Evolutionary conservation across 2,888 invertebrate genomes (phyloP), one percentile per base, ranked within the genome.

Genomic region (Lumbricus terrestris): DNA sequence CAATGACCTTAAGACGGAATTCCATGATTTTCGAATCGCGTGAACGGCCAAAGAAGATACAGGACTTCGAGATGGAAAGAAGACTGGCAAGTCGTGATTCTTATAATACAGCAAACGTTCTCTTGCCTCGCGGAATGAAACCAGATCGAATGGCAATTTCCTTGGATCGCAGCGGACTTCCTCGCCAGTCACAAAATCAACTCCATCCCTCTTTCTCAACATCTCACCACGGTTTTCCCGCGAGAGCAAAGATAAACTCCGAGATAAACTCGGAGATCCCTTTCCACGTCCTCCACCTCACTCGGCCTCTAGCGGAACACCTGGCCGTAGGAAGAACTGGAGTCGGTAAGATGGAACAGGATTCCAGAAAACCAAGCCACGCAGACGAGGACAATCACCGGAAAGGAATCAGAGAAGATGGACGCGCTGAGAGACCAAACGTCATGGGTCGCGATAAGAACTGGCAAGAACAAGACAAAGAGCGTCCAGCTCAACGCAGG

Each of bases 261-360:
- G 69, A n/a, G 69, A n/a, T 29, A 16, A 29, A 69, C 69, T 8
- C n/a, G 29, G 69, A 69, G n/a, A 29, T 69, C 69, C 69, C 69
- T 69, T n/a, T 69, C 69, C 69, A 69, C 69, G 69, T 69, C 29
- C n/a, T 69, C 69, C 69, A 69, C 69, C 69, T 69, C n/a, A 1
- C 69, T 69, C 69, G n/a, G n/a, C 69, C 69, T 69, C 69, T 69
- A n/a, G 69, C n/a, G 69, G 69, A 69, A 16, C 69, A 69, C 29
- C n/a, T 69, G 69, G 69, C 69, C n/a, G n/a, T n/a, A n/a, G 69
- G 69, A 69, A 69, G 69, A n/a, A 69, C 69, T 69, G 69, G 69
- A 69, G 69, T n/a, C 69, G 69, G n/a, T 69, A 29, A 16, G 11
- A n/a, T 69, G 29, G 69, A 69, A 8, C 29, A 69, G 69, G 69